A percentile compares a stretch with the other conserved stretches of the same genome.
phyloP scores from a whole-genome alignment of 2,888 invertebrate species.

The Chaetogeoica ovagalla region DNA sequence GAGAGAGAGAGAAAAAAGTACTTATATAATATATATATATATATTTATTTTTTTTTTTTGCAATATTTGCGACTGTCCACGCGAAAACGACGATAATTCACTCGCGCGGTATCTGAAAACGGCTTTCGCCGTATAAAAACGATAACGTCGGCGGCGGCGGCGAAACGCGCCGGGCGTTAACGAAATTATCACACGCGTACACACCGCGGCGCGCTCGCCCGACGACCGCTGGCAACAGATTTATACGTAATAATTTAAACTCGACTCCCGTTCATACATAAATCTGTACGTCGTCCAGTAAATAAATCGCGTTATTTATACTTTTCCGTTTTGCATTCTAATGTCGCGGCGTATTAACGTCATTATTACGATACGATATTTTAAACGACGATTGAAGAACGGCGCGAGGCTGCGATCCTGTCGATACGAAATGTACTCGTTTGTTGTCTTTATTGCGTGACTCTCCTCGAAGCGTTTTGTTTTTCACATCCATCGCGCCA shows the following conservation, averaged over 20 bases:
- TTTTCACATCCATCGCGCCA: too few species aligned
- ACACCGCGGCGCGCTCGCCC: too few species aligned
- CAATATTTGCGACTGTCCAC: background rate
- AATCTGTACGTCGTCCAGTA: background rate
- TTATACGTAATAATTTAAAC: slow-evolving; percentile 5
- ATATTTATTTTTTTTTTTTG: background rate
- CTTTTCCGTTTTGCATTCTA: slow-evolving; percentile 29
- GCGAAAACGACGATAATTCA: slow-evolving; percentile 7
- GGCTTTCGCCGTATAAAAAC: slow-evolving; percentile 17
- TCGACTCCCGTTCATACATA: too few species aligned
- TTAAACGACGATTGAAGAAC: too few species aligned
- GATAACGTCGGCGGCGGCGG: slow-evolving; percentile 31
- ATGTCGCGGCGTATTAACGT: too few species aligned
- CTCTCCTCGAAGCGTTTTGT: too few species aligned
- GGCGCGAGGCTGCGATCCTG: too few species aligned
- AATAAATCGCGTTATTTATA: slow-evolving; percentile 27
- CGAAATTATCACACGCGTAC: slow-evolving; percentile 27
- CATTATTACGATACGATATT: too few species aligned
- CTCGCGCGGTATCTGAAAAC: slow-evolving; percentile 25
- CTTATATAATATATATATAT: too few species aligned
- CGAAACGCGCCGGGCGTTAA: slow-evolving; percentile 26
- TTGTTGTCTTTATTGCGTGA: too few species aligned
- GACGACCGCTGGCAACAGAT: slow-evolving; percentile 16
- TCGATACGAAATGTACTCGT: too few species aligned
- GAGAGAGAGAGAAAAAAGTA: too few species aligned